Evolutionary conservation across 2,113 vertebrate species (phyloP), one percentile per base, ranked within the genome.

Genomic region (Brachypteracias leptosomus): DNA sequence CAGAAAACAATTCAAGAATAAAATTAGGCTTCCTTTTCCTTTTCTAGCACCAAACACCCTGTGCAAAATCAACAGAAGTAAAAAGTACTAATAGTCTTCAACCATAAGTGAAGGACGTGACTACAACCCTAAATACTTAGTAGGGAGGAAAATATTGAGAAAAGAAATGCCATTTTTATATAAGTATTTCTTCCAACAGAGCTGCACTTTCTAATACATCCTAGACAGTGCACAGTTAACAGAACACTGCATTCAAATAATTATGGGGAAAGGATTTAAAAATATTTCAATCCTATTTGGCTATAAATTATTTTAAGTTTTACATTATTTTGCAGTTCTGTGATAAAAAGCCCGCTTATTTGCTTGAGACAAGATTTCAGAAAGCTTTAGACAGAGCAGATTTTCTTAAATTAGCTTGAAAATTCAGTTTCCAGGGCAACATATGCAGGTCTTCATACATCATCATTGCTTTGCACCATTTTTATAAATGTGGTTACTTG

Each of bases 381-480:
- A 97, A 95, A 94, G 89, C 90, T 91, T 96, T 78, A 97, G 90
- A 90, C 71, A 94, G 87, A 96, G 85, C 40, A 97, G 96, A 94
- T 93, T 90, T 94, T 95, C 86, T 95, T 97, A 97, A 97, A 95
- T 97, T 97, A 96, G 94, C 96, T 86, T 97, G 97, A 97, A 98
- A 97, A 98, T 97, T 97, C 94, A 95, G 97, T 98, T 98, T 97
- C 98, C 97, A 97, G 97, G 98, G 97, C 95, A 98, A 98, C 97
- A 47, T 95, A 97, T 25, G 82, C 94, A 95, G 95, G 89, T 95
- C 93, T 94, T 84, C 89, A 88, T 97, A 92, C 59, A 96, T 59
- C 96, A 95, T 91, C 96, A 93, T 89, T 89, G 95, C 90, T 86
- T 68, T 92, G 90, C 95, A 96, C 62, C 81, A 81, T 85, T 97